Percentiles rank a stretch among this genome's conserved stretches.
Conservation (phyloP, 2,888 invertebrate species). For the Sipha maydis region DNA sequence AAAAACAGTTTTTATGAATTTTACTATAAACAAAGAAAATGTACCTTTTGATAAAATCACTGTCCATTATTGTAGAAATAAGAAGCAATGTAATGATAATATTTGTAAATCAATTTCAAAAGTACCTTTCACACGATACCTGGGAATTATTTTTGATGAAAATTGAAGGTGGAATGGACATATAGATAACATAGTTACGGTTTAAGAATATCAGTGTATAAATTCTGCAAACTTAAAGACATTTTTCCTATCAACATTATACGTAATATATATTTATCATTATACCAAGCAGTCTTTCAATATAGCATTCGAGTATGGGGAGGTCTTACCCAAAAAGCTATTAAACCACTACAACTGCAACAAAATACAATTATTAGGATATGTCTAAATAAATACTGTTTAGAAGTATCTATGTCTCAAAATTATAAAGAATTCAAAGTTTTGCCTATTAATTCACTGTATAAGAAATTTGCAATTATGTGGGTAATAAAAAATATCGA, state of each 20-base stretch:
- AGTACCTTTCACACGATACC: background rate
- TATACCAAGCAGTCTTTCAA: background rate
- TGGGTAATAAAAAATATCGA: background rate
- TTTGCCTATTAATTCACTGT: background rate
- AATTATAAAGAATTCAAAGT: background rate
- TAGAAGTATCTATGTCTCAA: background rate
- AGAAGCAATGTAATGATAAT: background rate
- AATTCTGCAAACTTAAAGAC: too few species aligned
- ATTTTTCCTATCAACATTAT: background rate
- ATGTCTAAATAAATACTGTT: background rate
- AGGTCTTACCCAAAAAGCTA: background rate
- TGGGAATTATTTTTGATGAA: background rate
- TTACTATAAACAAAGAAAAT: background rate
- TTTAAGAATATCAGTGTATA: too few species aligned
- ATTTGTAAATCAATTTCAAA: background rate
- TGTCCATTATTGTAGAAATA: background rate
- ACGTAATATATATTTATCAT: background rate
- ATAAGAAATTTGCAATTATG: background rate
- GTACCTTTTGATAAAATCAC: background rate
- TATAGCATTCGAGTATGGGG: background rate
- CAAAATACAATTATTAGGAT: slow-evolving; percentile 20
- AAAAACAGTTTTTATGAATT: background rate
- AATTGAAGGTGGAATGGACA: background rate
- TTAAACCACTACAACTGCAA: slow-evolving; percentile 4
- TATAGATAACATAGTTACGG: too few species aligned